Conservation (phyloP, 1,140 invertebrate genomes). For the Solen grandis region DNA sequence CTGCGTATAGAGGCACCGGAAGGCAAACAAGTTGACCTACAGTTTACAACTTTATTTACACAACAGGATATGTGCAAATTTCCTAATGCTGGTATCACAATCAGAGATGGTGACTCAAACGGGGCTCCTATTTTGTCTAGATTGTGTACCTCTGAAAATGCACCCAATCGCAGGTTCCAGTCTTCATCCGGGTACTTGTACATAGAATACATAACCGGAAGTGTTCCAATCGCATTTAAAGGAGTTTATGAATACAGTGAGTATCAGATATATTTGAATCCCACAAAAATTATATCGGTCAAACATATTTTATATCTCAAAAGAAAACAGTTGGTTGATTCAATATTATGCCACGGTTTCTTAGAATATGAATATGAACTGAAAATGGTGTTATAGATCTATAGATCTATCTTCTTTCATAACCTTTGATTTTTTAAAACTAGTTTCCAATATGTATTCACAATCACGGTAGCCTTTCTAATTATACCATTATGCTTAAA, state of each 20-base stretch:
- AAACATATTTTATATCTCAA: too few relatives aligned
- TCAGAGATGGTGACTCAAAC: slow-evolving; percentile 45
- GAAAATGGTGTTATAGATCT: too few relatives aligned
- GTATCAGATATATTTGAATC: too few relatives aligned
- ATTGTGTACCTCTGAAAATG: slow-evolving; percentile 36
- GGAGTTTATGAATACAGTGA: slow-evolving; percentile 84
- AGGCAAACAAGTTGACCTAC: slow-evolving; percentile 48
- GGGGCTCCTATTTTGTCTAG: slow-evolving; percentile 1
- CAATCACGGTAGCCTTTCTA: too few relatives aligned
- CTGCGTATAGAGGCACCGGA: slow-evolving; percentile 56
- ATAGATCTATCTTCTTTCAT: too few relatives aligned
- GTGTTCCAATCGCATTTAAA: slow-evolving; percentile 53
- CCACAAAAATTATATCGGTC: too few relatives aligned
- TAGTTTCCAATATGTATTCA: too few relatives aligned
- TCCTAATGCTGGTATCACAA: slow-evolving; percentile 30
- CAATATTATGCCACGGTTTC: too few relatives aligned
- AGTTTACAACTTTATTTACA: slow-evolving; percentile 58
- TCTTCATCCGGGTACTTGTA: slow-evolving; percentile 46
- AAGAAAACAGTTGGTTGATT: too few relatives aligned
- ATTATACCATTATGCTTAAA: too few relatives aligned
- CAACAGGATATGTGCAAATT: slow-evolving; percentile 39
- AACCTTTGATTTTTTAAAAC: too few relatives aligned
- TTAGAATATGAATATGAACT: too few relatives aligned
- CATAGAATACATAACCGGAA: slow-evolving; percentile 42
- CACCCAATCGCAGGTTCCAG: not conserved